Base-by-base conservation (phyloP, 53 echinoderm and acorn worm species). In the Hippasteria phrygiana region DNA sequence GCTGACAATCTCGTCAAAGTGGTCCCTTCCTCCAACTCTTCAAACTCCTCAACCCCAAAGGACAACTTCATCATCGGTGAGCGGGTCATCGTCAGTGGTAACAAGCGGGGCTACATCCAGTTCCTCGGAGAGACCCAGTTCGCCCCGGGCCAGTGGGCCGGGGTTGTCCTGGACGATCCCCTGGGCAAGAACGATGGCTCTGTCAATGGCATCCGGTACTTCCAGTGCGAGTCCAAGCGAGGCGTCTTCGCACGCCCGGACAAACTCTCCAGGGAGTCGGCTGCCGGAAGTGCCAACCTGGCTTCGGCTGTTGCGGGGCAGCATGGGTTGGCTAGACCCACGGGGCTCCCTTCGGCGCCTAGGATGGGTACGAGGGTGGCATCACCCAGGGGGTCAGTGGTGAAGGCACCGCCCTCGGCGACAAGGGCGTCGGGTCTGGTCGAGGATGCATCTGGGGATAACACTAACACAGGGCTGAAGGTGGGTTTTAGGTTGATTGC, bases 141-240 rank as follows among this genome's bases (percentile, higher is more conserved):
- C 64, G 96, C 99, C 14, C 82, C 93, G 7, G 96, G 96, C 7
- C 91, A 99, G 63, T 99, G 99, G 99, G 99, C 99, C 2, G 99
- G 99, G 18, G 94, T 94, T 3, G 99, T 99, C 22, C 88, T 99
- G 22, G 99, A 99, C 54, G 94, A 99, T 0, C 46, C 93, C 67
- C 87, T 99, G 10, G 99, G 96, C 18, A 99, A 96, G 75, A 99
- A 99, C 53, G 98, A 96, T 65, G 99, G 99, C 32, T 96, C 99
- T 0, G 96, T 99, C 36, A 93, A 94, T 4, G 99, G 99, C 28
- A 91, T 99, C 50, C 91, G 94, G 10, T 99, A 99, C 90, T 99
- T 99, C 66, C 99, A 99, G 76, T 99, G 99, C 62, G 96, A 96
- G 69, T 74, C 99, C 35, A 96, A 96, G 50, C 87, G 81, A 64